Conservation (phyloP, 2,888 invertebrate species). For the Eupeodes latifasciatus region DNA sequence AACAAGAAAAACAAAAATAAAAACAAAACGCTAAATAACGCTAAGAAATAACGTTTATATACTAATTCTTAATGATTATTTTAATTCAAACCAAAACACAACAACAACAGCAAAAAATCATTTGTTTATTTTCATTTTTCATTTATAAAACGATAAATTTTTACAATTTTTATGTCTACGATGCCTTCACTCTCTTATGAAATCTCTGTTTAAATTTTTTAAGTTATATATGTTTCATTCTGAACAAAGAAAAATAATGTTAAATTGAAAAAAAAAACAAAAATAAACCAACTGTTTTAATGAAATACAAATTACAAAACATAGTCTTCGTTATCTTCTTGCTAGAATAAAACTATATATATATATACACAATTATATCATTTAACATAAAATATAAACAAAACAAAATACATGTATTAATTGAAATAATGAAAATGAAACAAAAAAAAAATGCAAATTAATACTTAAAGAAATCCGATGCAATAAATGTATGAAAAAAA, state of each 20-base stretch:
- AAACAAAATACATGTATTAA: conserved; percentile 66
- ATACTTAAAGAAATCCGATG: conserved; percentile 69
- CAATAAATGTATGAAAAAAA: conserved; percentile 72
- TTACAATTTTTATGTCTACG: conserved; percentile 56
- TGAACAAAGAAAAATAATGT: conserved; percentile 50
- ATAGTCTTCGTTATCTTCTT: conserved; percentile 77
- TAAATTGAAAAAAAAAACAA: conserved; percentile 21
- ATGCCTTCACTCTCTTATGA: conserved; percentile 67
- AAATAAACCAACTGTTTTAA: conserved; percentile 58
- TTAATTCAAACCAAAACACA: conserved; percentile 6
- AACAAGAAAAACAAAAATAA: too few species aligned
- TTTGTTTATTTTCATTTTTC: conserved; percentile 36
- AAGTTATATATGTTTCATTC: conserved; percentile 49
- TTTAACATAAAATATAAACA: conserved; percentile 59
- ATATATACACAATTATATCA: conserved; percentile 72
- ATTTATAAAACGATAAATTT: conserved; percentile 9
- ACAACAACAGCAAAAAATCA: neutral
- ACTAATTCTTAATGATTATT: neutral
- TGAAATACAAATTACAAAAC: conserved; percentile 57
- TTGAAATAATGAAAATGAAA: conserved; percentile 53
- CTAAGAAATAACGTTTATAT: conserved; percentile 23
- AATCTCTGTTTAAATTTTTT: conserved; percentile 44
- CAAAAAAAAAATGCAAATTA: conserved; percentile 69
- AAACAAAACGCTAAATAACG: conserved; percentile 15
- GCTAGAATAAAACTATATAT: conserved; percentile 71